A percentile compares a stretch with the other conserved stretches of the same genome.
phyloP scores from a whole-genome alignment of 2,797 vertebrate species.

The Acanthis flammea region DNA sequence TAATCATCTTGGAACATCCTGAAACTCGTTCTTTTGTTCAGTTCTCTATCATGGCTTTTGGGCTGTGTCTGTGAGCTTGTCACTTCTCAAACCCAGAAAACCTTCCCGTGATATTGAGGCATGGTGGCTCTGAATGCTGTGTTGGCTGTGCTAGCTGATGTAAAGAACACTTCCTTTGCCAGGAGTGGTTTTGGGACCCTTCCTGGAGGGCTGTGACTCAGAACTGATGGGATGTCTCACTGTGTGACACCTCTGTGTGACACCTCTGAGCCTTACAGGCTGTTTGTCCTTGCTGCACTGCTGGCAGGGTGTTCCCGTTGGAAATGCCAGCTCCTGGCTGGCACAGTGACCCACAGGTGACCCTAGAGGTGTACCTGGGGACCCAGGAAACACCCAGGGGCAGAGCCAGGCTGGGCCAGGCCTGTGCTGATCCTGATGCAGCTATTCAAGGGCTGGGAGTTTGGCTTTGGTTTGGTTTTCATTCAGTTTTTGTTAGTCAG shows the following conservation, averaged over 20 bases:
- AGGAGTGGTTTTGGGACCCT: background rate
- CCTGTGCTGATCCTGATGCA: background rate
- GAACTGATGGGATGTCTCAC: background rate
- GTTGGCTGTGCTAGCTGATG: rapidly evolving
- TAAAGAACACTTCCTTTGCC: background rate
- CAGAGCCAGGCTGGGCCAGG: rapidly evolving
- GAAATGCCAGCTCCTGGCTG: background rate
- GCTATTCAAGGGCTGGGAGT: rapidly evolving
- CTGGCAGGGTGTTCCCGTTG: background rate
- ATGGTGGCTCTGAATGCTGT: rapidly evolving
- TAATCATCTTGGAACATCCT: background rate
- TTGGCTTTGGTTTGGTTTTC: background rate
- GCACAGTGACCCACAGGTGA: background rate
- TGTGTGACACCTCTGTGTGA: background rate
- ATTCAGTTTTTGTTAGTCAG: background rate
- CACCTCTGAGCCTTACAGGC: rapidly evolving
- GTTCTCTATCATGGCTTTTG: background rate
- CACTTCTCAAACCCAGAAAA: background rate
- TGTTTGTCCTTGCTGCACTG: background rate
- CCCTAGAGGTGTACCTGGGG: rapidly evolving
- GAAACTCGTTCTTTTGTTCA: background rate
- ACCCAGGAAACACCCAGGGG: background rate
- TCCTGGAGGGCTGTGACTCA: background rate
- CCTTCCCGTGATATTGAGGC: background rate
- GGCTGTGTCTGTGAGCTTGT: background rate